Evolutionary conservation across 2,797 vertebrate genomes (phyloP).

Genomic region (Nothura maculosa): DNA sequence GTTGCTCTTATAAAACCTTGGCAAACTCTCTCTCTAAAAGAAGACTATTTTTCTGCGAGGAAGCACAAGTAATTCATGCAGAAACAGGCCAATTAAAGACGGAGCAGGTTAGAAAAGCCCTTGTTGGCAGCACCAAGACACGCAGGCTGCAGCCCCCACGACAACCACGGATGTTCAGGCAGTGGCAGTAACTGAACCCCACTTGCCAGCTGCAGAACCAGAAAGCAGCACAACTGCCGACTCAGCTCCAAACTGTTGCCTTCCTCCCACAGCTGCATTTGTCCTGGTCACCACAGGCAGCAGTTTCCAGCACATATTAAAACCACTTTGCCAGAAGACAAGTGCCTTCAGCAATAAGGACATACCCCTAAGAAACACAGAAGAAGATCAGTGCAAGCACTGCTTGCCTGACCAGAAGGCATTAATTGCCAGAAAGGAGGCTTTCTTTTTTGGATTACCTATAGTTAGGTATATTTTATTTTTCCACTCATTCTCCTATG

Average conservation of each 20-base stretch:
- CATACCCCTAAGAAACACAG: background rate
- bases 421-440: background rate
- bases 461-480: background rate
- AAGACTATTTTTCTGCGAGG: conserved; percentile 74
- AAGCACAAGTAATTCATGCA: conserved; percentile 74
- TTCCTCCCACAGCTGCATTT: conserved; percentile 11
- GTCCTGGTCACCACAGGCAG: background rate
- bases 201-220: conserved; percentile 25
- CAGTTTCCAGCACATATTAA: background rate
- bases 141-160: background rate
- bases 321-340: background rate
- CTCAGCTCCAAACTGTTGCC: conserved; percentile 63
- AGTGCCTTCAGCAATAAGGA: background rate
- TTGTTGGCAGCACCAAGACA: conserved; percentile 25
- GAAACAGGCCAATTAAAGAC: conserved; percentile 73
- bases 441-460: background rate
- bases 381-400: background rate
- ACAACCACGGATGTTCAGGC: background rate
- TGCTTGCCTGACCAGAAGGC: background rate
- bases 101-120: conserved; percentile 43
- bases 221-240: conserved; percentile 33
- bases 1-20: conserved; percentile 22
- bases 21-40: conserved; percentile 73
- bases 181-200: conserved; percentile 9
- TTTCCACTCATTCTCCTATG: background rate